A percentile compares a stretch with the other conserved stretches of the same genome.
phyloP scores from a whole-genome alignment of 2,113 vertebrate species.

The Oreotrochilus melanogaster region DNA sequence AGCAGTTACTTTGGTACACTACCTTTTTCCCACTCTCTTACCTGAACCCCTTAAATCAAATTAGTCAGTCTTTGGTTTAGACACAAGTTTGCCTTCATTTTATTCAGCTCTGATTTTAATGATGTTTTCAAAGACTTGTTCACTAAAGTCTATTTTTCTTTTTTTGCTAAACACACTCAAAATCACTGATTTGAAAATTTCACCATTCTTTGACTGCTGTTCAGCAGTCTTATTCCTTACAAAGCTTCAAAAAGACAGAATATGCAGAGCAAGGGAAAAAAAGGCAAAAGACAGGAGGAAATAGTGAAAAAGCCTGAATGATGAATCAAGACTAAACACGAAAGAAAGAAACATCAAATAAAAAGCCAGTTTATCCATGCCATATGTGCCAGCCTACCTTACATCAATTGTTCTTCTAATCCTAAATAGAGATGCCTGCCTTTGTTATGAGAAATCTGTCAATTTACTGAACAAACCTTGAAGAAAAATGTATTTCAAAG shows the following conservation, averaged over 20 bases:
- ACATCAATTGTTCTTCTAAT: background rate
- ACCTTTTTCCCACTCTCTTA: background rate
- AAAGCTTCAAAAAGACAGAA: background rate
- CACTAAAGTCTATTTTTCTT: background rate
- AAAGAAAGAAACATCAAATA: background rate
- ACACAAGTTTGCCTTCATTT: rapidly evolving
- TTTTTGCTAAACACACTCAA: background rate
- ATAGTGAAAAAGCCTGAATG: background rate
- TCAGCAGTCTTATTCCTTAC: background rate
- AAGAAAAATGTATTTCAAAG: background rate
- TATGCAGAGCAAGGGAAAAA: rapidly evolving
- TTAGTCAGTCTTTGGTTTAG: background rate
- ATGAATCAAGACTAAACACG: background rate
- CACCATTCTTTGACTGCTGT: background rate
- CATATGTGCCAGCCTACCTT: background rate
- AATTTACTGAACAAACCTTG: background rate
- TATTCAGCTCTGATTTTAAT: background rate
- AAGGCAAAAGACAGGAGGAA: background rate
- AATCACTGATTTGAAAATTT: background rate
- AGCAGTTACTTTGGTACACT: background rate
- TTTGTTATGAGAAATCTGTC: background rate
- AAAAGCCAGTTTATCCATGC: background rate
- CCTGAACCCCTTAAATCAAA: background rate
- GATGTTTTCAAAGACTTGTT: background rate
- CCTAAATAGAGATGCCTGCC: background rate